Conservation (phyloP, 2,797 vertebrate species). For the Leuciscus waleckii region DNA sequence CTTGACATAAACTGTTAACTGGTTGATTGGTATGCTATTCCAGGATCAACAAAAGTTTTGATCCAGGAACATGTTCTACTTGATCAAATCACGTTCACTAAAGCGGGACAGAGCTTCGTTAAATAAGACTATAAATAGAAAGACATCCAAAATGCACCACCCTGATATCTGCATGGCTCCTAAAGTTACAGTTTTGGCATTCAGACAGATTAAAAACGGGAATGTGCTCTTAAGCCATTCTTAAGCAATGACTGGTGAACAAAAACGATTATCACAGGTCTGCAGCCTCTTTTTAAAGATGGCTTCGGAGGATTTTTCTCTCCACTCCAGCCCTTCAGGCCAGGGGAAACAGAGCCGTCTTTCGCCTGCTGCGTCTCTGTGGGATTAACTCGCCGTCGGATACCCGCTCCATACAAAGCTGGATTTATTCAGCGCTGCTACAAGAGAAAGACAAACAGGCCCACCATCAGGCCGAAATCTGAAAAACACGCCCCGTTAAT, state of each 20-base stretch:
- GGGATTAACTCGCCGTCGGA: constrained; percentile 54
- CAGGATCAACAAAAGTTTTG: too few species aligned
- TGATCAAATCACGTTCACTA: background rate
- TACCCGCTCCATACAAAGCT: constrained; percentile 43
- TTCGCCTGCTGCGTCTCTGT: constrained; percentile 53
- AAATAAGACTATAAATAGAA: background rate
- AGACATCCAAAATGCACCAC: constrained; percentile 15
- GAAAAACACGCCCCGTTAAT: constrained; percentile 30
- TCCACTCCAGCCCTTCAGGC: constrained; percentile 29
- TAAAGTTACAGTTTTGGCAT: constrained; percentile 27
- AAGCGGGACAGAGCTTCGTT: background rate
- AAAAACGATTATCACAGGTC: constrained; percentile 55
- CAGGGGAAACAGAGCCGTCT: constrained; percentile 32
- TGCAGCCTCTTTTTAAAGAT: constrained; percentile 56
- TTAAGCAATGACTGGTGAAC: constrained; percentile 54
- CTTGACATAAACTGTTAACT: too few species aligned
- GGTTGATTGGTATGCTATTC: background rate
- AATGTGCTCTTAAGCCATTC: constrained; percentile 42
- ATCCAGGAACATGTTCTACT: background rate
- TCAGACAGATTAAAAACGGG: constrained; percentile 32
- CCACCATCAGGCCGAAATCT: constrained; percentile 24
- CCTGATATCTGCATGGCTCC: background rate
- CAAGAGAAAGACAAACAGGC: constrained; percentile 3
- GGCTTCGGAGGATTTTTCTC: constrained; percentile 38
- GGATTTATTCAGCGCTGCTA: constrained; percentile 51